phyloP scores from a whole-genome alignment of 2,113 vertebrate species.

The Pseudorhombus dupliciocellatus region DNA sequence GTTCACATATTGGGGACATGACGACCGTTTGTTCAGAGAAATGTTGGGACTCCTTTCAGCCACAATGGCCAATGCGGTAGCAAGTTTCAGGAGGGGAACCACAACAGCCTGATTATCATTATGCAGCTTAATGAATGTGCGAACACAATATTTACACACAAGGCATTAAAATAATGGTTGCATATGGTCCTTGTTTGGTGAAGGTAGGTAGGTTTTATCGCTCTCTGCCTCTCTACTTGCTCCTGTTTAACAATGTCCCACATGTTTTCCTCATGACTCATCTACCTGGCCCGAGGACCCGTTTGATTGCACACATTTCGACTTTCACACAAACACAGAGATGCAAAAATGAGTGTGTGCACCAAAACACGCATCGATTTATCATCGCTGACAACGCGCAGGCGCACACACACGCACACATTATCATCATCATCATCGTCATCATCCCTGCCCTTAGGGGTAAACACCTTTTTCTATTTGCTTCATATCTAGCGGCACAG shows the following conservation, averaged over 20 bases:
- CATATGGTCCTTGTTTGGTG: background rate
- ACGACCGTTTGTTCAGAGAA: no score
- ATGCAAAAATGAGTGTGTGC: constrained; percentile 17
- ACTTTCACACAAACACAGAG: constrained; percentile 32
- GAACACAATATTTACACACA: background rate
- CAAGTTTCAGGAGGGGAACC: no score
- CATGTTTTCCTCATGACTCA: constrained; percentile 48
- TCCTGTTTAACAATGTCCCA: constrained; percentile 28
- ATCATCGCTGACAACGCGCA: constrained; percentile 24
- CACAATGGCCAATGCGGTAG: no score
- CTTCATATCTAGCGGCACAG: constrained; percentile 67
- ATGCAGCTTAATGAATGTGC: background rate
- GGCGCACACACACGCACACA: constrained; percentile 20
- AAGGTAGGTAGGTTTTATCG: background rate
- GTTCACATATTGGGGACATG: no score
- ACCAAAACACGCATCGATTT: constrained; percentile 20
- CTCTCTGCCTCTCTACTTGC: background rate
- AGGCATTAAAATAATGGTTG: background rate
- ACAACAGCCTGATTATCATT: background rate
- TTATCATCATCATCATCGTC: constrained; percentile 42
- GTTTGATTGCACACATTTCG: constrained; percentile 39
- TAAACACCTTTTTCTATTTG: constrained; percentile 65
- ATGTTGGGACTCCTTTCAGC: no score
- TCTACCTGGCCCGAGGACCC: constrained; percentile 46
- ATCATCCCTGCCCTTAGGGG: constrained; percentile 55